Base-by-base conservation (phyloP, 2,888 invertebrate species). In the Byasa hedistus region DNA sequence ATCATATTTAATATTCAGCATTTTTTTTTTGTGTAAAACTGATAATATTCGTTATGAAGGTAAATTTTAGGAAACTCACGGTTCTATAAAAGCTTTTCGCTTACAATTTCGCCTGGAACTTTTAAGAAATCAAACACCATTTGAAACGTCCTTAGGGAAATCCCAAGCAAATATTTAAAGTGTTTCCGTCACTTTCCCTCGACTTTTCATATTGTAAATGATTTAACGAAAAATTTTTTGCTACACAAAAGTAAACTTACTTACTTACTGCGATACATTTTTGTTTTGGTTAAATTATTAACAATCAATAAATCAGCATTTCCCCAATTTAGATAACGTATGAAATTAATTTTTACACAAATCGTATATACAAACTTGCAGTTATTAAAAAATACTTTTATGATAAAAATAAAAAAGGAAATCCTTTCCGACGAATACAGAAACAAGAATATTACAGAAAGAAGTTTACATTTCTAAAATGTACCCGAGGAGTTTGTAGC, bases 51-150 rank as follows among this genome's bases (percentile, higher is more conserved):
- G 22, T 22, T n/a, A 22, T 12, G 8, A 66, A 75, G 77, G 70
- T 75, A 77, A 78, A 75, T 78, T 78, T 76, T 72, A 76, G 72
- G 71, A 69, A 74, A 69, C 73, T 74, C 77, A 78, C 77, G 76
- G 76, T 19, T 78, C 78, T 76, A 72, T 72, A 73, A 54, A 54
- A 54, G 52, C 52, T 54, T 54, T 52, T 54, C 21, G 23, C 52
- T 54, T 54, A 54, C 70, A 71, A 64, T 69, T 66, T 66, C 65
- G 69, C 66, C 69, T 68, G 71, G 70, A 71, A 64, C 51, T 64
- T 64, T 64, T 57, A 32, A 64, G 63, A 64, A 64, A 64, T 64
- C 63, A 57, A 64, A 64, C 57, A 64, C 63, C 63, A 64, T 64
- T 63, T 51, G 32, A 48, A 32, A 57, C 24, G 63, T 57, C 57